Conservation (phyloP, 2,888 invertebrate species). For the Mamestra brassicae region DNA sequence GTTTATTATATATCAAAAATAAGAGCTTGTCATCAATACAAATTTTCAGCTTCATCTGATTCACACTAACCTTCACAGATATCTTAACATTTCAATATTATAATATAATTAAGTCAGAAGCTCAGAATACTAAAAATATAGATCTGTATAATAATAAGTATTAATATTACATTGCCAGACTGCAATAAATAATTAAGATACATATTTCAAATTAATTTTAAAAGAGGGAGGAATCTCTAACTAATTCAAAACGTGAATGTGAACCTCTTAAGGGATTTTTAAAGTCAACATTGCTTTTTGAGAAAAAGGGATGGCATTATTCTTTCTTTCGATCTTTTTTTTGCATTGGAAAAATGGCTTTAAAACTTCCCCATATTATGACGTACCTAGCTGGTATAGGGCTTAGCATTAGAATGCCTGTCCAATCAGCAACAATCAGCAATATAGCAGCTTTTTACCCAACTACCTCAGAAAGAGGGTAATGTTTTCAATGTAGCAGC, state of each 20-base stretch:
- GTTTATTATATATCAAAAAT: neutral
- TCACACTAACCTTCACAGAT: neutral
- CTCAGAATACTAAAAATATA: constrained; percentile 25
- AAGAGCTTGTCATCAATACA: no score
- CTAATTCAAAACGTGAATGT: neutral
- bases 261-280: neutral
- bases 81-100: constrained; percentile 37
- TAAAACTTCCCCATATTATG: neutral
- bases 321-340: neutral
- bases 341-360: neutral
- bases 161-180: neutral
- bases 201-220: constrained; percentile 13
- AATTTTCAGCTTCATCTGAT: neutral
- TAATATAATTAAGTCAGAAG: neutral
- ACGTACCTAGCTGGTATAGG: constrained; percentile 1
- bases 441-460: neutral
- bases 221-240: constrained; percentile 1
- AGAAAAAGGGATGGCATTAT: neutral
- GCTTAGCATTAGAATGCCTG: neutral
- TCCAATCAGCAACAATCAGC: neutral
- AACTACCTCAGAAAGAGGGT: no score
- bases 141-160: constrained; percentile 11
- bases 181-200: constrained; percentile 22
- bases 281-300: neutral
- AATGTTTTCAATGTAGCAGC: neutral